Evolutionary conservation across 2,797 vertebrate genomes (phyloP).

Genomic region (Pampus argenteus): DNA sequence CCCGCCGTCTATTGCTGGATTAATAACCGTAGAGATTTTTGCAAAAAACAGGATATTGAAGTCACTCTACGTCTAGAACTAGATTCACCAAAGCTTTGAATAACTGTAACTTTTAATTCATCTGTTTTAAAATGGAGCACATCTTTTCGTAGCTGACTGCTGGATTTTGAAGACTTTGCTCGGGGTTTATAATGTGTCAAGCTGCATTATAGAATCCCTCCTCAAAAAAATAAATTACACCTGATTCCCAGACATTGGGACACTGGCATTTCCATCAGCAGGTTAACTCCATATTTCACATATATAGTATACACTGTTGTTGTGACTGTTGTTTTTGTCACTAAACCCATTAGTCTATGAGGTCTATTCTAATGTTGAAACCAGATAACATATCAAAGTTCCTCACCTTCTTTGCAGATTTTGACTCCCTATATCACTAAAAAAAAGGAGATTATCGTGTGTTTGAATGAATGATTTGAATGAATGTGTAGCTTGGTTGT

Average conservation of each 20-base stretch:
- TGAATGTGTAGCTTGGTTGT: neutral
- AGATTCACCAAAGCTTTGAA: neutral
- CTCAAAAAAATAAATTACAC: neutral
- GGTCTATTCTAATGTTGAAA: neutral
- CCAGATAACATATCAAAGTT: neutral
- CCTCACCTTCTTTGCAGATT: neutral
- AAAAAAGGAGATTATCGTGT: neutral
- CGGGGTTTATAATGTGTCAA: neutral
- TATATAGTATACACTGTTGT: neutral
- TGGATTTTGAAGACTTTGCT: neutral
- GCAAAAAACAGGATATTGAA: too few species aligned
- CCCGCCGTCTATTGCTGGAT: neutral
- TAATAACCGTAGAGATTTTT: neutral
- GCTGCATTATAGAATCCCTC: neutral
- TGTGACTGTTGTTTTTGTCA: neutral
- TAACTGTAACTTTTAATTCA: neutral
- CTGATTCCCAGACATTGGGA: constrained; percentile 1
- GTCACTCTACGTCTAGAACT: too few species aligned
- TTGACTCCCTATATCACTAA: neutral
- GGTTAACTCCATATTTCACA: neutral
- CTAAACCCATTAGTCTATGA: neutral
- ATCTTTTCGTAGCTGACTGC: neutral
- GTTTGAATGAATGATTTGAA: too few species aligned
- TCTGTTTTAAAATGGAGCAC: neutral
- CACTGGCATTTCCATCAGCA: constrained; percentile 2